Evolutionary conservation across 2,113 vertebrate genomes (phyloP).

Genomic region (Vulpes lagopus): DNA sequence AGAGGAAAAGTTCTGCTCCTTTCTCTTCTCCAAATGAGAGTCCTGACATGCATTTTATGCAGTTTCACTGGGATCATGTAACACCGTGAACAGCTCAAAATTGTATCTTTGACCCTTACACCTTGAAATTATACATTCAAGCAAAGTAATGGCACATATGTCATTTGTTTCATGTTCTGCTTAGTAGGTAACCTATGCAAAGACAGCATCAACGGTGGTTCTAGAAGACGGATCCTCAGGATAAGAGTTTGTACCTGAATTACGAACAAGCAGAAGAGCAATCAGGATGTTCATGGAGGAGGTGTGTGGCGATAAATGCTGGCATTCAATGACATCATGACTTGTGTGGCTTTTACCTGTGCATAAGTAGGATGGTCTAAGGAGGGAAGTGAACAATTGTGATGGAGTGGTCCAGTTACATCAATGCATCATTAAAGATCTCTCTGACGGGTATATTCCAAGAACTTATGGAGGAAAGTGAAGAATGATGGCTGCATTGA

Average conservation of each 20-base stretch:
- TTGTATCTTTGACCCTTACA: background rate
- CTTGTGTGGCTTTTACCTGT: background rate
- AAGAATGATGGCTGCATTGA: background rate
- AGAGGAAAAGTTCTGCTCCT: background rate
- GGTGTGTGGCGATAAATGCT: background rate
- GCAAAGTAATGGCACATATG: background rate
- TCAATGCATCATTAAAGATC: background rate
- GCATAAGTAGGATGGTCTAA: background rate
- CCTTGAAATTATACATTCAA: background rate
- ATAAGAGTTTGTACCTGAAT: background rate
- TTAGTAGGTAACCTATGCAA: background rate
- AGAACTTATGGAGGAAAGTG: background rate
- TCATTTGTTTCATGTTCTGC: background rate
- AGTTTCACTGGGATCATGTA: background rate
- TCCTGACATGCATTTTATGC: rapidly evolving
- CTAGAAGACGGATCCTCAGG: background rate
- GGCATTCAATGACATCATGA: too few relatives aligned
- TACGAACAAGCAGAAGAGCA: background rate
- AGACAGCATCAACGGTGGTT: background rate
- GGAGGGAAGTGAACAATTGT: background rate
- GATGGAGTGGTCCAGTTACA: too few relatives aligned
- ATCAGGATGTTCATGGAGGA: background rate
- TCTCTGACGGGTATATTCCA: background rate
- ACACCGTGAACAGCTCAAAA: background rate
- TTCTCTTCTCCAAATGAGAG: background rate